Evolutionary conservation across 2,888 invertebrate species (phyloP), one percentile per base, ranked within the genome.

Genomic region (Chironomus riparius): DNA sequence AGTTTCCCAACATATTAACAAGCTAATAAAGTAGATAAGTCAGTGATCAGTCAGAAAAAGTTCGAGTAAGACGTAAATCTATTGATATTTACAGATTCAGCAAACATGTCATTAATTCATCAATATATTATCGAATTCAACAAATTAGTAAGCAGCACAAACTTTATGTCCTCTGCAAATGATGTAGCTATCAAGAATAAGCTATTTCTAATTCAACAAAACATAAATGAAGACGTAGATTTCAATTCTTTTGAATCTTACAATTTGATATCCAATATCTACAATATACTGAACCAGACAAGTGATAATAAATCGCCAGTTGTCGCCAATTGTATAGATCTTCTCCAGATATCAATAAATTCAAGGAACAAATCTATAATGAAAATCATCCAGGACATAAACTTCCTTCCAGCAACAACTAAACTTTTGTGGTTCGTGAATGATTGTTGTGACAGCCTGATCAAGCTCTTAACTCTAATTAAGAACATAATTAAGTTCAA

Each of bases 81-180:
- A 18, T 18, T 18, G 56, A 15, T 13, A 50, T 15, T 50, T 15
- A n/a, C 56, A 56, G 38, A 38, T 56, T 18, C 4, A 56, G 18
- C 4, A 56, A 56, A 56, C n/a, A 56, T 56, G 56, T 38, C 38
- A 10, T 56, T 56, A 15, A 15, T 56, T 24, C 65, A 21, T 22
- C 21, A 65, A 65, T 47, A 65, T 48, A 10, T 74, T 2, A 47
- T 48, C 2, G 74, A 74, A 21, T 74, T 74, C 47, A 74, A 74
- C 22, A 61, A 74, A 18, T 21, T 47, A 15, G 68, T 24, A 3
- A 22, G 48, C 18, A 21, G 38, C 15, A 65, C 68, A 6, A 74
- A 68, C n/a, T 74, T 65, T 24, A 15, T 68, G 4, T 21, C 74
- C 6, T 22, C 10, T 1, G 2, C 47, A 4, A 47, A 74, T 4